Percentiles rank a stretch among this genome's conserved stretches.
phyloP scores from a whole-genome alignment of 2,797 vertebrate species.

The Tapirus indicus region DNA sequence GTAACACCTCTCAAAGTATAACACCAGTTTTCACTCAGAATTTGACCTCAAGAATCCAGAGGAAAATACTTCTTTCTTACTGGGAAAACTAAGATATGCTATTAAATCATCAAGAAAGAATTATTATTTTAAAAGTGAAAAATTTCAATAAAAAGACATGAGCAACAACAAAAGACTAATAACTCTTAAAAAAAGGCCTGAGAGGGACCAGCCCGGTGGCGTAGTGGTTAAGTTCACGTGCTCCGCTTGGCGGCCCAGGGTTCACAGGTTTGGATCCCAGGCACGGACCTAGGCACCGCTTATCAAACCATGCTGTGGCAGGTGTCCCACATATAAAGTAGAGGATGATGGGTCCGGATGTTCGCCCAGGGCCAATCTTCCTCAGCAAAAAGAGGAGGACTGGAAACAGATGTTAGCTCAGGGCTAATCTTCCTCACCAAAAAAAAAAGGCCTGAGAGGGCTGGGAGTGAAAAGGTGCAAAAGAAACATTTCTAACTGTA shows the following conservation, averaged over 20 bases:
- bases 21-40: background rate
- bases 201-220: background rate
- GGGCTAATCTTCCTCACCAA: no score
- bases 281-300: no score
- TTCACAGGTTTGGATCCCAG: no score
- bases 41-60: background rate
- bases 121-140: constrained; percentile 23
- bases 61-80: background rate
- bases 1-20: background rate
- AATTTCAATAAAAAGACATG: background rate
- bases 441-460: background rate
- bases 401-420: no score
- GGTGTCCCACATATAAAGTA: no score
- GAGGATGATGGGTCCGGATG: no score
- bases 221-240: no score
- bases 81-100: constrained; percentile 15
- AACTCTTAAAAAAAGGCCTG: background rate
- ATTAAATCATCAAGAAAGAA: constrained; percentile 8
- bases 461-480: background rate
- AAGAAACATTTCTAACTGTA: background rate
- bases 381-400: no score
- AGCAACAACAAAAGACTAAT: background rate
- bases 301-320: no score
- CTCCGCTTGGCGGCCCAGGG: no score
- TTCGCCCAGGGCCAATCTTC: no score